Evolutionary conservation across 2,888 invertebrate species (phyloP).

Genomic region (Hyposoter didymator): DNA sequence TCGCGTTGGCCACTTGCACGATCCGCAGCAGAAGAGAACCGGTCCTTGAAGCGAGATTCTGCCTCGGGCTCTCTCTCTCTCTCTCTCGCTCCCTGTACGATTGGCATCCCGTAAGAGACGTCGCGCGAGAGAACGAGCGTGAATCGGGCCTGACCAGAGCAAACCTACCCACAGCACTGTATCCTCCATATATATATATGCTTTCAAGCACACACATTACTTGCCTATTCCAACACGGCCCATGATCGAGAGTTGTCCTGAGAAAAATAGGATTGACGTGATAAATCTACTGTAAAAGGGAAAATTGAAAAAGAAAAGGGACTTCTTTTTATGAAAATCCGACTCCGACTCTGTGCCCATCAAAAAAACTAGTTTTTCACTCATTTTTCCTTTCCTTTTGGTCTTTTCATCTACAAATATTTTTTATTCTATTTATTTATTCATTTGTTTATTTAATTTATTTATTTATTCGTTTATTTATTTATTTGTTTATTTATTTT

Average conservation of each 20-base stretch:
- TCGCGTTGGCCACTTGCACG: conserved; percentile 53
- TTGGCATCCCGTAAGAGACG: conserved; percentile 36
- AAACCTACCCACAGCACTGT: conserved; percentile 31
- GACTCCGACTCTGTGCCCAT: not conserved
- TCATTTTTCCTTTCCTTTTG: not conserved
- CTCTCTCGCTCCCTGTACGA: conserved; percentile 26
- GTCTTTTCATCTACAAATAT: not conserved
- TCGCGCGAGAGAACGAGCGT: conserved; percentile 52
- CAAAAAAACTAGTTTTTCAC: not conserved
- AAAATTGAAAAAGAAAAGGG: not conserved
- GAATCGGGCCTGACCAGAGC: conserved; percentile 49
- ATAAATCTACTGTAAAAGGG: not conserved
- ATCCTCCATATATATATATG: not conserved
- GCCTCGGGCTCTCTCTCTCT: conserved; percentile 33
- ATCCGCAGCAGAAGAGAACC: conserved; percentile 58
- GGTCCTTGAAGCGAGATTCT: conserved; percentile 52
- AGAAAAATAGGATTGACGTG: conserved; percentile 10
- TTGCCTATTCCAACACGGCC: not conserved
- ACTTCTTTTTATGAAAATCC: not conserved
- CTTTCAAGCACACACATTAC: not conserved
- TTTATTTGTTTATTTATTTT: not conserved
- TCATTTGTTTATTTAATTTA: not conserved
- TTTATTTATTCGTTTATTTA: not conserved
- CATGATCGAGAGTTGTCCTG: not conserved
- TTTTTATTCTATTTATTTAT: not conserved